Base-by-base conservation (phyloP, 2,888 invertebrate species). In the Agrochola lychnidis region DNA sequence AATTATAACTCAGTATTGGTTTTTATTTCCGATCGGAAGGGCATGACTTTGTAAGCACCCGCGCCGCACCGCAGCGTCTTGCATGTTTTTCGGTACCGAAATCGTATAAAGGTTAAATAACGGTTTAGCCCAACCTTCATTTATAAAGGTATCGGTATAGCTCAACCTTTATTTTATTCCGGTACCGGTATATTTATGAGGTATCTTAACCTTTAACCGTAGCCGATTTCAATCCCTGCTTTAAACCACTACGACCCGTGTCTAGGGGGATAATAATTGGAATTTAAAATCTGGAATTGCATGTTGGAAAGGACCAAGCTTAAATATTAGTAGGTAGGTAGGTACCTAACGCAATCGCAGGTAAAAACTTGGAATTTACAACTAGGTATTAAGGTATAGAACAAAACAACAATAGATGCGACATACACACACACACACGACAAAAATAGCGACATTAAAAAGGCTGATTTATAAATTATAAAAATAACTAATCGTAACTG, bases 401-500 rank as follows among this genome's bases (percentile, higher is more conserved):
- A 64, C 9, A 48, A 16, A 40, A 51, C 19, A 66, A 53, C 22
- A 53, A 40, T 4, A 22, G 2, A n/a, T 51, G 22, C 7, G 7
- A 53, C 12, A 30, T 16, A 66, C n/a, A 73, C 19, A 57, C 14
- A 66, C n/a, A 73, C 19, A 57, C 14, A 57, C 40, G 25, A n/a
- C 30, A 45, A 45, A 76, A 45, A 76, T 69, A 69, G 19, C 16
- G 25, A 70, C 10, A 62, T 36, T 53, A 12, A 48, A 45, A 73
- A 53, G 30, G n/a, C 1, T 53, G 9, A 48, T 40, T n/a, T 45
- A 36, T 19, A 76, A 10, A 22, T 19, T 57, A 25, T 56, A 40
- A 76, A 63, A 78, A 57, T 70, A 78, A 64, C 19, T 45, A 64
- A 22, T 57, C 3, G 14, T 63, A 64, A 57, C 22, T 30, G 4